Evolutionary conservation across 2,113 vertebrate genomes (phyloP), one percentile per base, ranked within the genome.

Genomic region (Alligator sinensis): DNA sequence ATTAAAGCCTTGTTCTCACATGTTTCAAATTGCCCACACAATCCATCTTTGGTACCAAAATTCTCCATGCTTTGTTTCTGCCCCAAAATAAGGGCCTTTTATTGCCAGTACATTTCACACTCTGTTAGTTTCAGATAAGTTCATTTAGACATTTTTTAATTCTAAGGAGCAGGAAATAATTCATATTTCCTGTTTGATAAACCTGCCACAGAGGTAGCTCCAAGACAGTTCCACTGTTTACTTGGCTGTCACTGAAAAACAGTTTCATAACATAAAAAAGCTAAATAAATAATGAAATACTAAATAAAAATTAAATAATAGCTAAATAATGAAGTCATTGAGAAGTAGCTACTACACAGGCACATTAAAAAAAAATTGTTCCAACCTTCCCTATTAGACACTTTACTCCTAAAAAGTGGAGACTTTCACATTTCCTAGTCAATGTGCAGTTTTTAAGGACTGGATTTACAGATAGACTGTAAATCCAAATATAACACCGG

Each of bases 391-490:
- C 34, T 34, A 34, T 34, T 34, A 34, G 3, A 34, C 86, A 11
- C 25, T 84, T 85, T 82, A 54, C 6, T 6, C 87, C 85, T 84
- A 58, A 75, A 94, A 92, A 96, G 58, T 25, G 90, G 10, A 83
- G 55, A 74, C 59, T 88, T 77, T 82, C 88, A 66, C 60, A 90
- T 34, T 34, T 4, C 34, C 24, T 7, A 91, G 76, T 58, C 89
- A 88, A 93, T 8, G 68, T 2, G 59, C 1, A 88, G 3, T 77
- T 28, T 91, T 89, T 61, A 88, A 84, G 89, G 62, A 81, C 18
- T n/a, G 72, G 77, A 91, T 90, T 94, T 91, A 87, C n/a, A 89
- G 61, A 34, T 34, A 34, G 34, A 34, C 34, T 34, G 34, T 34
- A 34, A 34, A 34, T 34, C 34, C 34, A 34, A 34, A 34, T 34